phyloP scores from a whole-genome alignment of 64 coral and sea anemone species.

The Catalaphyllia jardinei region DNA sequence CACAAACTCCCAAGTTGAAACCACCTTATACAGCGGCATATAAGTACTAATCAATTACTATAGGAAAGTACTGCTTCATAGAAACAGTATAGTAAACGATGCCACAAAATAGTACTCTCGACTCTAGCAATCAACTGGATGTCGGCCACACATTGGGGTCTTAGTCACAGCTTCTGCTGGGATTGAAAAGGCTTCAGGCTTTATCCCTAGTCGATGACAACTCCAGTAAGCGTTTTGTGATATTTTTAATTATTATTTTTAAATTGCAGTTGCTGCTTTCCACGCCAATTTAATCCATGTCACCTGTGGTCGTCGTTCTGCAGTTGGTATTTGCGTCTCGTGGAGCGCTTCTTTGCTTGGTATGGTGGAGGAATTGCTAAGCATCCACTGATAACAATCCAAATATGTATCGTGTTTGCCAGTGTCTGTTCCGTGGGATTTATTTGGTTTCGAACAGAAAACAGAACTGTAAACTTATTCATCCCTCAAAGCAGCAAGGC shows the following conservation, averaged over 20 bases:
- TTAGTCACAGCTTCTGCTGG: too few relatives aligned
- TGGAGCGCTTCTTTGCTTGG: conserved; percentile 54
- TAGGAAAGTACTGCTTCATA: too few relatives aligned
- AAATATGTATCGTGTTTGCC: conserved; percentile 39
- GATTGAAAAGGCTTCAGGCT: too few relatives aligned
- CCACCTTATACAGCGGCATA: too few relatives aligned
- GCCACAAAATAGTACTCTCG: too few relatives aligned
- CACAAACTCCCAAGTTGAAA: too few relatives aligned
- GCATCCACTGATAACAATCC: conserved; percentile 58
- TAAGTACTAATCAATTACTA: too few relatives aligned
- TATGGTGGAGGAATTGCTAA: conserved; percentile 44
- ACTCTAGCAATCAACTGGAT: too few relatives aligned
- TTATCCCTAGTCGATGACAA: background rate
- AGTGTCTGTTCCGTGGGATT: conserved; percentile 60
- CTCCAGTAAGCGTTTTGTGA: background rate
- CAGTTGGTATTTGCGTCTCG: conserved; percentile 16
- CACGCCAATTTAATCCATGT: background rate
- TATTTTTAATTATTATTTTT: background rate
- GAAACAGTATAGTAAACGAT: too few relatives aligned
- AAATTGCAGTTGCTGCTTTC: conserved; percentile 13
- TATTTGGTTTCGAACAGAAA: conserved; percentile 62
- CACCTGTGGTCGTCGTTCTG: conserved; percentile 8
- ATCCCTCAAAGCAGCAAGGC: conserved; percentile 84
- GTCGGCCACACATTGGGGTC: too few relatives aligned
- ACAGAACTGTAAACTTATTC: conserved; percentile 74